These are phyloP conservation scores for Pollenia labialis DNA, from an alignment of 2,888 invertebrate species.

Conservation along the genomic window DNA sequence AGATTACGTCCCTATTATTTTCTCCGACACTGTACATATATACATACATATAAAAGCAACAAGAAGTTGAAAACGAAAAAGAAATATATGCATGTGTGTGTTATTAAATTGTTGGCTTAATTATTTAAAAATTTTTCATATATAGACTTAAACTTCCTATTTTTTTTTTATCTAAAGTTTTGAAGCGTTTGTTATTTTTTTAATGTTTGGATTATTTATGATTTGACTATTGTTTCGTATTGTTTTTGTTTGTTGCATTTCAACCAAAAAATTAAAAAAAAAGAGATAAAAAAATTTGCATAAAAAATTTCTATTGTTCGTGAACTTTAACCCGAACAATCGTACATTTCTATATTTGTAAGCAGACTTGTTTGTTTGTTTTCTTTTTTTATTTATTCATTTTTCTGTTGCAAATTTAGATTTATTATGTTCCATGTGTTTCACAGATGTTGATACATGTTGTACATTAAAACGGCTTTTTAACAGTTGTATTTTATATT, in stretches of 20 bases:
- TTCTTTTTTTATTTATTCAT: not conserved
- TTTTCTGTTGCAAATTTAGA: conserved; percentile 6
- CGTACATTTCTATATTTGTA: conserved; percentile 4
- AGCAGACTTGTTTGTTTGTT: not conserved
- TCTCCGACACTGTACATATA: no score
- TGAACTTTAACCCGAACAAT: conserved; percentile 58
- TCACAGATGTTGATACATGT: not conserved
- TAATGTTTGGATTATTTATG: no score
- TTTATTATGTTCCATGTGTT: conserved; percentile 12
- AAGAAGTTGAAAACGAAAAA: conserved; percentile 16
- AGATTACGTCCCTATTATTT: no score
- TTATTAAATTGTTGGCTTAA: conserved; percentile 39
- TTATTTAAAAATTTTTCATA: conserved; percentile 55
- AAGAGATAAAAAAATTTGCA: conserved; percentile 19
- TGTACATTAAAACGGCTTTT: not conserved
- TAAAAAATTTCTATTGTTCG: conserved; percentile 58
- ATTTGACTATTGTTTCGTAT: not conserved
- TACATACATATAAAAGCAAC: no score
- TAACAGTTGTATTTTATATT: not conserved
- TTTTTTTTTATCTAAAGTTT: not conserved
- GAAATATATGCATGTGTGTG: conserved; percentile 1
- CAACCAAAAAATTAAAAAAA: not conserved
- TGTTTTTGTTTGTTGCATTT: conserved; percentile 31
- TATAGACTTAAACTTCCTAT: conserved; percentile 46
- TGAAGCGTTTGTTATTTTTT: no score